Base-by-base conservation (phyloP, 2,113 vertebrate species). In the Drymodes brunneopygia region DNA sequence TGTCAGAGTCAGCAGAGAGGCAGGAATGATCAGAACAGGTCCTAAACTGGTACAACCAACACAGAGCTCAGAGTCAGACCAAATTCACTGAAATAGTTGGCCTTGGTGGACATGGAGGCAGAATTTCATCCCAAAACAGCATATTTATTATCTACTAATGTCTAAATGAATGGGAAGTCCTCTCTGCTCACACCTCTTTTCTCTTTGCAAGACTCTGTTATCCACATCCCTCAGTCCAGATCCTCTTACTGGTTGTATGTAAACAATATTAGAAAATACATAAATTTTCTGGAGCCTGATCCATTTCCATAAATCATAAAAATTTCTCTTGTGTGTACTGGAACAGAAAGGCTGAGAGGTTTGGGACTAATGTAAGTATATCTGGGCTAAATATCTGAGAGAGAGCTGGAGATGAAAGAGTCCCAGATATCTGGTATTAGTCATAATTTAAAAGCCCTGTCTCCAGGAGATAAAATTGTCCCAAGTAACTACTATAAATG, bases 391-490 rank as follows among this genome's bases (percentile, higher is more conserved):
- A 62, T 48, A 88, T 60, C 82, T 58, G 40, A 81, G 65, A 81
- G 60, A 57, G 15, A 92, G 81, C 20, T 78, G 79, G 64, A 84
- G 82, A 86, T 66, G 51, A 95, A 86, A 97, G 56, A 13, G 29
- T 87, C 71, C 15, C 33, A 60, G 53, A 69, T 73, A 85, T 33
- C 54, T 81, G 35, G 44, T 35, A 81, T 83, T 77, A 90, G 75
- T 83, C 78, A 88, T 56, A n/a, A 93, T 90, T 92, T 85, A 86
- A 93, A 92, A 96, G 36, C 61, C 44, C 45, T 42, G 45, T 69
- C 78, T 95, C 91, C 75, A 71, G 75, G 64, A 83, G 60, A 90
- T 80, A 71, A 90, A 94, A 78, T 79, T 86, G 85, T 53, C 90
- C 92, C 75, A 50, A 36, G 31, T 71, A 92, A 81, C 64, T 71